Evolutionary conservation across 2,113 vertebrate genomes (phyloP), one percentile per base, ranked within the genome.

Genomic region (Pipra filicauda): DNA sequence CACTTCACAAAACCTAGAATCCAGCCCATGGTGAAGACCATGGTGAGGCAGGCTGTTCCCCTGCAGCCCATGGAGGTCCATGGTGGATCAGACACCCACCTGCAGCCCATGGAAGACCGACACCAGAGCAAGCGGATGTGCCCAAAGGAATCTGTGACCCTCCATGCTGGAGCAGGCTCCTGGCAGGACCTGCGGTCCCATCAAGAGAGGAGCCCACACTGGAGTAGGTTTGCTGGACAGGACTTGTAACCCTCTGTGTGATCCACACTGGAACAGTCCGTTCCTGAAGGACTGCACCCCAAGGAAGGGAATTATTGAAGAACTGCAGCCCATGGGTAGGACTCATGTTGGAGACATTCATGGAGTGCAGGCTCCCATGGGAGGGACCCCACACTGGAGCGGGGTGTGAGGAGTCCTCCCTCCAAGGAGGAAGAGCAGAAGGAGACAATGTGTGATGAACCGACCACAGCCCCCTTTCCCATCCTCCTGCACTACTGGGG

Each of bases 271-370:
- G 27, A 66, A 19, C 15, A 37, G 31, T 39, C 44, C 43, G 43
- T 46, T 46, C 43, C 64, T 11, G 15, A 44, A 46, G 43, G 30
- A 66, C 21, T 33, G 15, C 43, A 33, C 21, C 15, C 30, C 30
- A 22, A n/a, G 65, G 65, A 46, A n/a, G 43, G 21, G 21, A 24
- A 19, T n/a, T 31, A 11, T 7, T 44, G 41, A 9, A 30, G 52
- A 39, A 62, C 27, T 46, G 35, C 23, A 28, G 6, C 21, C 27
- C 35, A 33, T 7, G 44, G 35, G 27, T 22, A 33, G 35, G 27
- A 35, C 51, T 66, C 59, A 27, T 0, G 0, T 1, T 73, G 43
- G 31, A 80, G 35, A 33, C 26, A 20, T 12, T 37, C 35, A 8
- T 23, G 26, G 16, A 80, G 58, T 19, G 19, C 28, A 43, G 39